Conservation (phyloP, 2,797 vertebrate species). For the Caiman crocodilus region DNA sequence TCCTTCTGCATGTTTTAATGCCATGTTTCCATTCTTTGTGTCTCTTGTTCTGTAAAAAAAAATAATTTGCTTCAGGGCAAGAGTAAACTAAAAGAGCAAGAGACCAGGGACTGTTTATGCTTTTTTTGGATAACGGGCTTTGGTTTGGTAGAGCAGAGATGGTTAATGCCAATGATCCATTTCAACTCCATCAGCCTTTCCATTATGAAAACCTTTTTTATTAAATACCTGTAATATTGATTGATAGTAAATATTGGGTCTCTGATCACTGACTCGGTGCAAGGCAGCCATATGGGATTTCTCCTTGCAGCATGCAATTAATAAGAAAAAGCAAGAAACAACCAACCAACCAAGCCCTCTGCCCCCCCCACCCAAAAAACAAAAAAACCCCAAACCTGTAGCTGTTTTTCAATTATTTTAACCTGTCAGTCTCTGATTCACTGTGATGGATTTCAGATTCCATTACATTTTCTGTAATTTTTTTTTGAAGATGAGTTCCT, state of each 20-base stretch:
- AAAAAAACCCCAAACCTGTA: rapidly evolving
- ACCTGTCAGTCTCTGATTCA: constrained; percentile 18
- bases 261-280: not conserved
- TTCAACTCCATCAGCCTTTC: constrained; percentile 33
- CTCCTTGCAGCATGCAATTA: constrained; percentile 46
- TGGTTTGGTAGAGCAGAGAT: constrained; percentile 1
- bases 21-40: not conserved
- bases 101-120: not conserved
- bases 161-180: constrained; percentile 30
- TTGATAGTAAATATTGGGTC: constrained; percentile 63
- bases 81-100: not conserved
- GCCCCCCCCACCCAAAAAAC: no score
- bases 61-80: not conserved
- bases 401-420: constrained; percentile 38
- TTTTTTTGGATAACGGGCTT: not conserved
- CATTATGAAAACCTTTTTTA: constrained; percentile 60
- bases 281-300: not conserved
- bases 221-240: constrained; percentile 66
- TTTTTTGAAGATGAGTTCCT: not conserved
- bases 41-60: not conserved
- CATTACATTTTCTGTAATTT: not conserved
- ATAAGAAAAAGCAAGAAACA: not conserved
- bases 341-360: no score
- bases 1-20: not conserved
- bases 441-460: not conserved